Evolutionary conservation across 2,888 invertebrate genomes (phyloP), one percentile per base, ranked within the genome.

Genomic region (Liodrosophila aerea): DNA sequence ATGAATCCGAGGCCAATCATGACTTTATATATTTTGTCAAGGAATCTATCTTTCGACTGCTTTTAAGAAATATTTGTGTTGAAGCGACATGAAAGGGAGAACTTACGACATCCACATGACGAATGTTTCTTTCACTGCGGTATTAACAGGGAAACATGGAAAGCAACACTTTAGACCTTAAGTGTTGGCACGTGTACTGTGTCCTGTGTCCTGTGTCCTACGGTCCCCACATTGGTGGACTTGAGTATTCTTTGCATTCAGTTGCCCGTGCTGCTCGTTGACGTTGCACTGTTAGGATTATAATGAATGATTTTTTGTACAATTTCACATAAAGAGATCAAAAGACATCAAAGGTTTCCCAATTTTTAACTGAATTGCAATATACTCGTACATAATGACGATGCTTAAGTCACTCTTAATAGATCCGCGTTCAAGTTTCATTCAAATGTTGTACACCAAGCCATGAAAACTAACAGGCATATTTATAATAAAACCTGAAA

Each of bases 171-270:
- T 71, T 63, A 11, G 43, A 33, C 54, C 30, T 52, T 70, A 76
- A 76, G 76, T 76, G 76, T 70, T 45, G 75, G 31, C 76, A 76
- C 76, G 76, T 77, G 76, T 30, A 56, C 27, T 18, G 12, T 34
- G 9, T 29, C 29, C 9, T 29, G 29, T 7, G 29, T 3, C 1
- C 9, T 29, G 29, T 7, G 22, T 22, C 22, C 22, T 22, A 22
- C 29, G 5, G 7, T 29, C 29, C 9, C 5, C 5, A 40, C 37
- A 39, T 46, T 49, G n/a, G n/a, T 60, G 60, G 45, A 37, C 31
- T 57, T 52, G 52, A 39, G 52, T 45, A 59, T 58, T 68, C 43
- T 52, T 44, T 56, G 39, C 27, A 54, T 31, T 34, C 9, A 36
- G 34, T 27, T 61, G 16, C 43, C 46, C 36, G 43, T 52, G 51